A percentile compares a stretch with the other conserved stretches of the same genome.
phyloP scores from a whole-genome alignment of 2,888 invertebrate genomes.

The Polia nebulosa region DNA sequence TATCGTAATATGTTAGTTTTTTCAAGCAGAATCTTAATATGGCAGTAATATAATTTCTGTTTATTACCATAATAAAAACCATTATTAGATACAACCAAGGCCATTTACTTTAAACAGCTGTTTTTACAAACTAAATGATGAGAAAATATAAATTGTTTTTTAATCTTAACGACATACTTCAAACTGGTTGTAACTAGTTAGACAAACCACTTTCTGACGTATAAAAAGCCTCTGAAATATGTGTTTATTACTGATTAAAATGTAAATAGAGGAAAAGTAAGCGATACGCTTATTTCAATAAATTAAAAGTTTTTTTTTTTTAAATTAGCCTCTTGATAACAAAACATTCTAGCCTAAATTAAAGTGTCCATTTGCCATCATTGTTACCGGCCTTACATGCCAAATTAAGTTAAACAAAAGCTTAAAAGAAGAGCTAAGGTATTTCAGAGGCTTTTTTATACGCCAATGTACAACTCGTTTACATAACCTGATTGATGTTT shows the following conservation, averaged over 20 bases:
- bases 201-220: neutral
- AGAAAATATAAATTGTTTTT: slow-evolving; percentile 34
- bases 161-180: slow-evolving; percentile 17
- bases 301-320: too few species aligned
- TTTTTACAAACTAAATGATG: slow-evolving; percentile 41
- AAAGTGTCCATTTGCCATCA: too few species aligned
- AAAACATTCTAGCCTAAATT: too few species aligned
- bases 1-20: slow-evolving; percentile 2
- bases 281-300: too few species aligned
- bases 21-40: slow-evolving; percentile 7
- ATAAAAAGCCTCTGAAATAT: neutral
- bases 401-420: too few species aligned
- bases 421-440: too few species aligned
- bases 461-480: too few species aligned
- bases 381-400: too few species aligned
- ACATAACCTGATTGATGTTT: too few species aligned
- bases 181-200: slow-evolving; percentile 8
- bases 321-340: too few species aligned
- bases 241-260: neutral
- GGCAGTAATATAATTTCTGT: slow-evolving; percentile 12
- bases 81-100: slow-evolving; percentile 42
- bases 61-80: slow-evolving; percentile 37
- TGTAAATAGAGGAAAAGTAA: too few species aligned
- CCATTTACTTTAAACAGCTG: slow-evolving; percentile 14
- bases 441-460: too few species aligned